Conservation (phyloP, 1,140 invertebrate genomes). For the Drosophila guanche region DNA sequence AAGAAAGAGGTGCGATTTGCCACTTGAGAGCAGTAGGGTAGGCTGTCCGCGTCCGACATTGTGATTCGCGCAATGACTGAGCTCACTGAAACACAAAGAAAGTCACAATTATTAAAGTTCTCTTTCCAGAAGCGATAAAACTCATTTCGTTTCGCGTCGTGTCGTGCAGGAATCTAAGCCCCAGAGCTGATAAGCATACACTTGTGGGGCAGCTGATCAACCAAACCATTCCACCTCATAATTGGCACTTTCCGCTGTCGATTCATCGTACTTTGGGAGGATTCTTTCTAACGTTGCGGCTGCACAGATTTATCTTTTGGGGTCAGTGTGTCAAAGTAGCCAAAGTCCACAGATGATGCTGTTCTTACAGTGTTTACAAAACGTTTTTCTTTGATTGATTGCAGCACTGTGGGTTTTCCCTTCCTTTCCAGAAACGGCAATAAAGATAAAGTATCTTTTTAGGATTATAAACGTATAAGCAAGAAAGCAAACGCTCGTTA, state of each 20-base stretch:
- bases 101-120: constrained; percentile 15
- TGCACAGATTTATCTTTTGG: constrained; percentile 23
- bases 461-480: not conserved
- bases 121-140: constrained; percentile 8
- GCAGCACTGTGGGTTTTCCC: not conserved
- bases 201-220: no score
- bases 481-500: not conserved
- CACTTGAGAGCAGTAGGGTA: constrained; percentile 33
- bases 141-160: no score
- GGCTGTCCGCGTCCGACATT: constrained; percentile 32
- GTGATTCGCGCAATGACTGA: constrained; percentile 1
- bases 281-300: no score
- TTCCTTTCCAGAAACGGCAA: not conserved
- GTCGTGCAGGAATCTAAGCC: no score
- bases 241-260: no score
- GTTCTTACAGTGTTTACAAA: constrained; percentile 2
- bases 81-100: constrained; percentile 34
- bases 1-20: constrained; percentile 84
- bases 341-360: constrained; percentile 29
- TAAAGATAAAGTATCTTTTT: constrained; percentile 10
- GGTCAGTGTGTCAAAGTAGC: constrained; percentile 32
- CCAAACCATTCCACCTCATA: no score
- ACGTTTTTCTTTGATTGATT: not conserved
- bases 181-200: no score
- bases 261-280: no score